Base-by-base conservation (phyloP, 2,113 vertebrate genomes). In the Xiphophorus hellerii region DNA sequence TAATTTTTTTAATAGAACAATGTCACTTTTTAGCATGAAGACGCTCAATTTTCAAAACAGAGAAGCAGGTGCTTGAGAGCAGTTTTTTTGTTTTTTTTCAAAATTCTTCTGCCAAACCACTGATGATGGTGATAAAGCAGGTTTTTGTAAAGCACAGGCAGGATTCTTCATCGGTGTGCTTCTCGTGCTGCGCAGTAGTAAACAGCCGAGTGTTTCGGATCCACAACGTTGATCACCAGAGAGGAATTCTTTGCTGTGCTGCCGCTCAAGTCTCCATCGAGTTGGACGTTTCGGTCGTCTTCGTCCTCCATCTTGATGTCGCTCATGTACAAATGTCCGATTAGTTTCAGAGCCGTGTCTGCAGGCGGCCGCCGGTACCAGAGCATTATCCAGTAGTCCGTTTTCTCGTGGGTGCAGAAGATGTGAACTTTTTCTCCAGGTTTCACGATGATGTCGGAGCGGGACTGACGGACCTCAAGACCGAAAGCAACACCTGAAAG, bases 161-260 rank as follows among this genome's bases (percentile, higher is more conserved):
- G 42, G 66, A 61, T 60, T 31, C 86, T 51, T 29, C 35, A 30
- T 62, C 68, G 33, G 20, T 28, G 93, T 93, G 92, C 69, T 44
- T 62, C 0, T 0, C 82, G 77, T 2, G 89, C 89, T 78, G 91
- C 88, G 90, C 92, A 92, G 79, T 84, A 91, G 66, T 92, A 93
- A 20, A 86, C 44, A 0, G 78, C 88, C 3, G 39, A 83, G 35
- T 89, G 67, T 13, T 78, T 22, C 5, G 29, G 17, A 39, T 25
- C n/a, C 29, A 29, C 13, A 0, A 0, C 1, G 1, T 28, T 3
- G 15, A 87, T 15, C 0, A 25, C 1, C 1, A 89, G 74, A 6
- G 81, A 84, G 27, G 61, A 62, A 0, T 77, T 88, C 44, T 88
- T 89, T 30, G 13, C n/a, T 68, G n/a, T 54, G 7, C 17, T 10